Percentiles rank a stretch among this genome's conserved stretches.
phyloP scores from a whole-genome alignment of 2,888 invertebrate genomes.

The Salticus scenicus region DNA sequence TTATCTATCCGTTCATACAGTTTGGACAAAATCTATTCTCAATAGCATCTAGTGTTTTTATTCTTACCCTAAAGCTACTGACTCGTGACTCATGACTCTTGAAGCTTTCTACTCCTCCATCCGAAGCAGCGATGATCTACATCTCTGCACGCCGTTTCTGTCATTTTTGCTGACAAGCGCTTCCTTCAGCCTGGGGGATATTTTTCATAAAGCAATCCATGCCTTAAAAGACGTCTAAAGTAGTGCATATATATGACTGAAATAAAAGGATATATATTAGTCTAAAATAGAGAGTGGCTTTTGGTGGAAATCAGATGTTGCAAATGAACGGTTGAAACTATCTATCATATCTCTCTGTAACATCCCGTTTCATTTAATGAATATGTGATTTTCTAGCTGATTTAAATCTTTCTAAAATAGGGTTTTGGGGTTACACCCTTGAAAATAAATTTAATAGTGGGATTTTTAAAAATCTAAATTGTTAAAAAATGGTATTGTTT shows the following conservation, averaged over 20 bases:
- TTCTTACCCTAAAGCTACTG: neutral
- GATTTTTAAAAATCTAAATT: too few species aligned
- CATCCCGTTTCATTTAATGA: too few species aligned
- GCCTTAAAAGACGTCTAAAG: constrained; percentile 9
- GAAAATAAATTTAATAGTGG: too few species aligned
- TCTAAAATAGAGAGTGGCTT: neutral
- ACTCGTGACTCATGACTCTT: constrained; percentile 12
- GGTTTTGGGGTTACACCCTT: too few species aligned
- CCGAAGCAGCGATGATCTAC: neutral
- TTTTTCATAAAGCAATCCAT: constrained; percentile 17
- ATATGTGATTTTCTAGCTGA: too few species aligned
- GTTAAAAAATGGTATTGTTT: too few species aligned
- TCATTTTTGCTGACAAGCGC: constrained; percentile 12
- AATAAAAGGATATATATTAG: neutral
- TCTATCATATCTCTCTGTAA: neutral
- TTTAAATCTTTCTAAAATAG: too few species aligned
- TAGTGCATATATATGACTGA: constrained; percentile 1
- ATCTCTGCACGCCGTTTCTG: neutral
- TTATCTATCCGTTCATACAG: too few species aligned
- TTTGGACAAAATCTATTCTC: neutral
- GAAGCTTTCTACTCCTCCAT: neutral
- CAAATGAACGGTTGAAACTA: neutral
- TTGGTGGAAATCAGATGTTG: neutral
- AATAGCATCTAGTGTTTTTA: neutral
- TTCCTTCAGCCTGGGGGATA: neutral